phyloP scores from a whole-genome alignment of 2,797 vertebrate species.

The Chiroxiphia lanceolata region DNA sequence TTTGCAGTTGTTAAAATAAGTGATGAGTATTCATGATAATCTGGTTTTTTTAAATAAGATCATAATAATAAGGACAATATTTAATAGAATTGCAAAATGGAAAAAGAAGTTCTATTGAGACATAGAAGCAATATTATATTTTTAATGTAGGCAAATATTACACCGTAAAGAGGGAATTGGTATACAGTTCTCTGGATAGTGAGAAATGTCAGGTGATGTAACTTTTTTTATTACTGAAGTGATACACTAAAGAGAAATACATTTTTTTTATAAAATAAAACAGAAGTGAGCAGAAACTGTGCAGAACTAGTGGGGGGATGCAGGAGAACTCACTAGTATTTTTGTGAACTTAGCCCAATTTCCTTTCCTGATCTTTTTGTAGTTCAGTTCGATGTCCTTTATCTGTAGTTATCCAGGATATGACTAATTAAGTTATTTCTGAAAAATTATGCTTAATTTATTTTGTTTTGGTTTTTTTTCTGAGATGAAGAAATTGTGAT shows the following conservation, averaged over 20 bases:
- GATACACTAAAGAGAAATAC: not conserved
- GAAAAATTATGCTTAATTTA: not conserved
- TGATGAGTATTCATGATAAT: not conserved
- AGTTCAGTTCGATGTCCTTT: not conserved
- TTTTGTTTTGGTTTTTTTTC: not conserved
- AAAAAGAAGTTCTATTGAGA: not conserved
- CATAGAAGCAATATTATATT: not conserved
- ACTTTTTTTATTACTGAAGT: not conserved
- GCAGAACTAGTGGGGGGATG: not conserved
- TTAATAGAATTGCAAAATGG: not conserved
- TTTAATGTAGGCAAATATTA: not conserved
- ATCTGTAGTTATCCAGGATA: not conserved
- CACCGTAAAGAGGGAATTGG: not conserved
- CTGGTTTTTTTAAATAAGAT: not conserved
- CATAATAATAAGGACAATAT: not conserved
- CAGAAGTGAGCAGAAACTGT: not conserved
- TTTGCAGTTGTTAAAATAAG: not conserved
- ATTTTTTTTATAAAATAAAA: not conserved
- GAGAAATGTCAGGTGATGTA: not conserved
- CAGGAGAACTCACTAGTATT: not conserved
- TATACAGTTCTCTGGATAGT: not conserved
- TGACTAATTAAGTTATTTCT: not conserved
- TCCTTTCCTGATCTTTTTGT: not conserved
- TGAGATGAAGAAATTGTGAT: not conserved
- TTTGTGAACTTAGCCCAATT: not conserved